phyloP scores from a whole-genome alignment of 2,113 vertebrate species.

The Chunga burmeisteri region DNA sequence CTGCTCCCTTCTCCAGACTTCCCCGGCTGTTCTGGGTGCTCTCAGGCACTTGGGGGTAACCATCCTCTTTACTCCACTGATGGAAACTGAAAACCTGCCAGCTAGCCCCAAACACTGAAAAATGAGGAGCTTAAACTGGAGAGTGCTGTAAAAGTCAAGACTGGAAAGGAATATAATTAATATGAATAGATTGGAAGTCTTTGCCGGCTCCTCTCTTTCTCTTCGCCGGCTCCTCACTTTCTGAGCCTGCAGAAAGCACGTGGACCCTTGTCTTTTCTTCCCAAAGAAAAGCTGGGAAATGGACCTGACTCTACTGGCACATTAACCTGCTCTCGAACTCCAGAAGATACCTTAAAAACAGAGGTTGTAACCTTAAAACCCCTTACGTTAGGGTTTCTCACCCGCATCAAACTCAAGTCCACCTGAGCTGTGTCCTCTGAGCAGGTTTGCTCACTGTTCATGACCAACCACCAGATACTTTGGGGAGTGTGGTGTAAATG shows the following conservation, averaged over 20 bases:
- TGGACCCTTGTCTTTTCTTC: not conserved
- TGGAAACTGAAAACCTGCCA: conserved; percentile 39
- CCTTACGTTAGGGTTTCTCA: not conserved
- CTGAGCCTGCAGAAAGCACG: not conserved
- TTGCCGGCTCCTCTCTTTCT: not conserved
- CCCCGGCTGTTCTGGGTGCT: not conserved
- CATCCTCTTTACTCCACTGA: not conserved
- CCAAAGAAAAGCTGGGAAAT: not conserved
- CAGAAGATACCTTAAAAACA: not conserved
- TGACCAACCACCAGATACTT: not conserved
- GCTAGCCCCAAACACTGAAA: conserved; percentile 26
- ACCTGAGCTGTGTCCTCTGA: not conserved
- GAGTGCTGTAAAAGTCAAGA: not conserved
- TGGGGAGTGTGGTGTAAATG: not conserved
- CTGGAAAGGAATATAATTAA: not conserved
- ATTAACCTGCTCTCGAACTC: not conserved
- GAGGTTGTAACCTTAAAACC: not conserved
- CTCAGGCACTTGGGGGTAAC: not conserved
- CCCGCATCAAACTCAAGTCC: not conserved
- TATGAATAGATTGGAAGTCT: not conserved
- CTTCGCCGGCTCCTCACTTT: not conserved
- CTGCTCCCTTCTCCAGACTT: not conserved
- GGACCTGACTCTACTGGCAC: not conserved
- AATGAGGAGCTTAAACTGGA: not conserved
- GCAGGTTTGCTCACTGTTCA: not conserved